Base-by-base conservation (phyloP, 2,888 invertebrate species). In the Cosmia pyralina region DNA sequence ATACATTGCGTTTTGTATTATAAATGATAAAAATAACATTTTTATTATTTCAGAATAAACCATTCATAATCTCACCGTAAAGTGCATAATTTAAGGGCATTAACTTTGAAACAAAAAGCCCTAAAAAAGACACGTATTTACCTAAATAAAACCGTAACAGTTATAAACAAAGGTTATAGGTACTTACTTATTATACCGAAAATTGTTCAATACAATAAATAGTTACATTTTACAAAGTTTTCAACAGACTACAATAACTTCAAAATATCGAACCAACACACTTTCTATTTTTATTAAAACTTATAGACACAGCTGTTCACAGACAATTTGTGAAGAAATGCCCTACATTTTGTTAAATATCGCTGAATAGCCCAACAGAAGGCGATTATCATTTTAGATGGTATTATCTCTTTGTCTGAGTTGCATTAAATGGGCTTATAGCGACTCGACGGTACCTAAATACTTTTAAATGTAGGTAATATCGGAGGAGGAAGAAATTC, bases 351-450 rank as follows among this genome's bases (percentile, higher is more conserved):
- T 53, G 62, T 63, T 57, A 48, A 62, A 50, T 48, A 66, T 34
- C 10, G 50, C 53, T 58, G 55, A 34, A 53, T 48, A n/a, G 52
- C 44, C 48, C 41, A 34, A 58, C 52, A 28, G 41, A 50, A 34
- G 52, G 57, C 19, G 66, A 79, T 79, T 67, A 67, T 67, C 53
- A n/a, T 59, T 41, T 73, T 44, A 58, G 34, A 66, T 8, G 34
- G 58, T 41, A 59, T 79, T 73, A 64, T 63, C 79, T 79, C 48
- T 79, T 63, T 63, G 66, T 64, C 44, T 58, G 53, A 44, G 44
- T 58, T 63, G 64, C 73, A 55, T 79, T 77, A 50, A 53, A 34
- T 28, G 0, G 62, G 66, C 46, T 79, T 72, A 53, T 19, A n/a
- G 22, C n/a, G 48, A 53, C 53, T 19, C 13, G 4, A 17, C 7